phyloP scores from a whole-genome alignment of 2,797 vertebrate genomes.

The Centropyge bicolor region DNA sequence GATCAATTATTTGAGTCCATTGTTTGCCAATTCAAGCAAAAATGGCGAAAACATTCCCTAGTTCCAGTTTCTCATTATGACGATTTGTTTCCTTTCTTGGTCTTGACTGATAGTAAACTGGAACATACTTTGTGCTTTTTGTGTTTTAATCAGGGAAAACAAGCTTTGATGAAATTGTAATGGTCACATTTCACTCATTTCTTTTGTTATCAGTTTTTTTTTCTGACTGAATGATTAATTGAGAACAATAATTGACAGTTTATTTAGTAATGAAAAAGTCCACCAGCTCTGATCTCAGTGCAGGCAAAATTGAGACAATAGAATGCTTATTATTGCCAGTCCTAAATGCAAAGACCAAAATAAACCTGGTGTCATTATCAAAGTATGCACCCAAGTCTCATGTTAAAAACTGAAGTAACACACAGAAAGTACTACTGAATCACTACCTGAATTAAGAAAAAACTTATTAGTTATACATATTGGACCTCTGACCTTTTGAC shows the following conservation, averaged over 20 bases:
- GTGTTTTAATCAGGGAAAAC: neutral
- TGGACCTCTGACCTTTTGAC: constrained; percentile 33
- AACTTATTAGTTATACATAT: no score
- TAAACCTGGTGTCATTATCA: neutral
- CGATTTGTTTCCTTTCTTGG: neutral
- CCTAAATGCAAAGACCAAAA: neutral
- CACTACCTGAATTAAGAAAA: neutral
- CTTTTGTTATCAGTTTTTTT: neutral
- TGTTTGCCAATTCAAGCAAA: neutral
- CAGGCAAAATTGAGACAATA: no score
- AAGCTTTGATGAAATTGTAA: neutral
- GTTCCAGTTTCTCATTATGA: neutral
- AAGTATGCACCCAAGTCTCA: neutral
- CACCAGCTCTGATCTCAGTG: neutral
- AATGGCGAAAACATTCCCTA: no score
- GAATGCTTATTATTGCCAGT: neutral
- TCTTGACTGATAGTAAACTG: no score
- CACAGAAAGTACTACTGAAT: neutral
- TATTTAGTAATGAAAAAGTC: no score
- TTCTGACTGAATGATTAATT: neutral
- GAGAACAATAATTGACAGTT: neutral
- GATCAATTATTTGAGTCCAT: neutral
- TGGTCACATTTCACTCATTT: neutral
- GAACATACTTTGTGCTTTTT: no score
- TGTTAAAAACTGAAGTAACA: neutral